A percentile compares a stretch with the other conserved stretches of the same genome.
Conservation (phyloP, 2,888 invertebrate species). For the Bombylius major region DNA sequence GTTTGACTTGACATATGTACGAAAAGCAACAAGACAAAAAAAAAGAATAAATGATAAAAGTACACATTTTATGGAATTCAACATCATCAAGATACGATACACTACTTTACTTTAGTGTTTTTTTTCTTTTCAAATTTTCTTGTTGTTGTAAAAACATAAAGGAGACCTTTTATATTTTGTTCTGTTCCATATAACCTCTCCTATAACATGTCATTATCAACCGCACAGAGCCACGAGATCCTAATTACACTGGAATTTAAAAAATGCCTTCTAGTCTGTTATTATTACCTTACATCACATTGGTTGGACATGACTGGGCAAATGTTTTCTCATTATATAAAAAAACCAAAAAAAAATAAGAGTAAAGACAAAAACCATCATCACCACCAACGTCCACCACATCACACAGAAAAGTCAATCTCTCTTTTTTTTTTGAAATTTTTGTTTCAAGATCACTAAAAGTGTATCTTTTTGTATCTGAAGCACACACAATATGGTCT, state of each 20-base stretch:
- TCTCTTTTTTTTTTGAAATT: background rate
- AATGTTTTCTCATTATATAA: too few species aligned
- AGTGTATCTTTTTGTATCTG: background rate
- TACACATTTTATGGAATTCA: too few species aligned
- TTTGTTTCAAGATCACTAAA: constrained; percentile 4
- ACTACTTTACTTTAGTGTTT: too few species aligned
- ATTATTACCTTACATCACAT: constrained; percentile 6
- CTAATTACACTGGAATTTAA: constrained; percentile 18
- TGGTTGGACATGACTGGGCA: background rate
- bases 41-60: too few species aligned
- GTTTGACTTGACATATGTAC: too few species aligned
- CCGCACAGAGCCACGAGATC: constrained; percentile 18
- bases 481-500: background rate
- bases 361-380: too few species aligned
- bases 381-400: background rate
- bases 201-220: constrained; percentile 19
- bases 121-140: too few species aligned
- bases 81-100: too few species aligned
- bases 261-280: constrained; percentile 11
- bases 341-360: too few species aligned
- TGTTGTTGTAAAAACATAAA: too few species aligned
- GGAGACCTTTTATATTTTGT: too few species aligned
- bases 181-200: background rate
- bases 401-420: constrained; percentile 3
- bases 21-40: too few species aligned